Evolutionary conservation across 2,888 invertebrate species (phyloP), one percentile per base, ranked within the genome.

Genomic region (Tetranychus piercei): DNA sequence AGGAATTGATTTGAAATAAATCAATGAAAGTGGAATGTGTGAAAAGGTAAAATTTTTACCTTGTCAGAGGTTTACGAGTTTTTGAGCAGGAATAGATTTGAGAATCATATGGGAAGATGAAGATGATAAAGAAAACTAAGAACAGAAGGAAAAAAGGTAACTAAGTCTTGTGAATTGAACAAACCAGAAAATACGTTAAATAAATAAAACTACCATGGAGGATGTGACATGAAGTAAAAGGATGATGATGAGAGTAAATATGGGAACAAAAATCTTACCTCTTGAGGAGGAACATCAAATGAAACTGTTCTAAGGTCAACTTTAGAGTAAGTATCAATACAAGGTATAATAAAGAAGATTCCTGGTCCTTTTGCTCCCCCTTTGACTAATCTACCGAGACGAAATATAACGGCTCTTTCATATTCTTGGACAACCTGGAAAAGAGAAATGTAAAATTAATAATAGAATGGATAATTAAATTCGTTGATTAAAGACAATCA

Each of bases 281-380:
- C 96, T 85, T 97, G 96, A 0, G 96, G 95, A 72, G 96, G 96
- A 73, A 97, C 92, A 81, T 97, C 96, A 82, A 96, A 97, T 0
- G 94, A 94, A 0, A 95, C 89, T 3, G 95, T 95, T 72, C 97
- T 88, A 77, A 97, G 86, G 82, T 97, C 97, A 44, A 97, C 94
- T 78, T 93, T 89, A 45, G 92, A 91, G 82, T 95, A 96, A 72
- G 89, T 90, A 83, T 94, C 96, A 81, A 95, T 92, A 85, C 95
- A 96, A 0, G 95, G 96, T 78, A 96, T 85, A 77, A 95, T 92
- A 85, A 96, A 95, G 85, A 96, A 95, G 80, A 96, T 78, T 76
- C 81, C 82, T 6, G 83, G 83, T 1, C 93, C 93, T 78, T 90
- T 85, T 2, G 90, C 89, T 4, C 90, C 90, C 1, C 90, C 90